Evolutionary conservation across 1,140 invertebrate species (phyloP).

Genomic region (Caenorhabditis elegans): WBcel235 BX284606.5:8286501-8287000

Average conservation of each 20-base stretch:
- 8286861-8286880: not conserved
- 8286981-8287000: too few relatives aligned
- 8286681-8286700: slow-evolving; percentile 14
- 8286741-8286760: slow-evolving; percentile 21
- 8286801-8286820: not conserved
- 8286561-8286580: not conserved
- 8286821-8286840: not conserved
- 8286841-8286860: not conserved
- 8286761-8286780: slow-evolving; percentile 28
- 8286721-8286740: slow-evolving; percentile 25
- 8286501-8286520: not conserved
- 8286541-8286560: not conserved
- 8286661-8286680: slow-evolving; percentile 18
- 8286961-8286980: not conserved
- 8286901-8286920: not conserved
- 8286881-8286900: not conserved
- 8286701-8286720: slow-evolving; percentile 4
- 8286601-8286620: not conserved
- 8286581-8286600: not conserved
- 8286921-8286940: not conserved
- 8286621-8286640: not conserved
- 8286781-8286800: not conserved
- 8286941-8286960: not conserved
- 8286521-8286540: not conserved
- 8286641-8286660: slow-evolving; percentile 15